phyloP scores from a whole-genome alignment of 1,140 invertebrate genomes.

The Drosophila ambigua region DNA sequence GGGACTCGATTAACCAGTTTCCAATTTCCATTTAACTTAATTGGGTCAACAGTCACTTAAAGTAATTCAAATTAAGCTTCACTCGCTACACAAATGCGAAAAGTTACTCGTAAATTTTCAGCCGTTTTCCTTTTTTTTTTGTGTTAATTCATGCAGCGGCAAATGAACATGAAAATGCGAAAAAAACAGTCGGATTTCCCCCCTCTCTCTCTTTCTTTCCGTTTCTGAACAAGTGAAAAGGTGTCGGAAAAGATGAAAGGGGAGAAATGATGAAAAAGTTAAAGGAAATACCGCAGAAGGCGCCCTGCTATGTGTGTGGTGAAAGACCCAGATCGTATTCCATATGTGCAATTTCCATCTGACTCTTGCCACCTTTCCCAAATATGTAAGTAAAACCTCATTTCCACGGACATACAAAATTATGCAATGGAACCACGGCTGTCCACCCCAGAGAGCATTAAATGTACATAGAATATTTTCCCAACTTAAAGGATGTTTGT shows the following conservation, averaged over 20 bases:
- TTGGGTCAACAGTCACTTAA: constrained; percentile 39
- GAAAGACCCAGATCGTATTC: no score
- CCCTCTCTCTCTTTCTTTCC: constrained; percentile 28
- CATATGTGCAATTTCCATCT: no score
- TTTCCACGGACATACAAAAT: neutral
- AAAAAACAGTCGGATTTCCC: constrained; percentile 18
- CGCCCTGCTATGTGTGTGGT: constrained; percentile 15
- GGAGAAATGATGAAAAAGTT: constrained; percentile 51
- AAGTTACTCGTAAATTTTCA: constrained; percentile 33
- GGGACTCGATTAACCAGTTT: constrained; percentile 17
- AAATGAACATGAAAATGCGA: constrained; percentile 54
- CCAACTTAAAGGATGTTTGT: constrained; percentile 46
- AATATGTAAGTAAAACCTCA: constrained; percentile 18
- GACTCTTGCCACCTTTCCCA: no score
- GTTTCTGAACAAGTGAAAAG: constrained; percentile 57
- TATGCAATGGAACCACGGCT: no score
- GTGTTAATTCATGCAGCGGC: constrained; percentile 40
- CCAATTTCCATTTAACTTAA: constrained; percentile 43
- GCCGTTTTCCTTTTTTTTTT: constrained; percentile 26
- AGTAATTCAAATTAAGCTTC: constrained; percentile 31
- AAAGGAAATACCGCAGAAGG: constrained; percentile 45
- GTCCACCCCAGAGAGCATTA: no score
- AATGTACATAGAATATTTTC: constrained; percentile 12
- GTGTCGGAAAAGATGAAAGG: constrained; percentile 73
- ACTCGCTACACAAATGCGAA: constrained; percentile 44